Evolutionary conservation across 1,140 invertebrate species (phyloP).

Genomic region (Drosophila micromelanica): DNA sequence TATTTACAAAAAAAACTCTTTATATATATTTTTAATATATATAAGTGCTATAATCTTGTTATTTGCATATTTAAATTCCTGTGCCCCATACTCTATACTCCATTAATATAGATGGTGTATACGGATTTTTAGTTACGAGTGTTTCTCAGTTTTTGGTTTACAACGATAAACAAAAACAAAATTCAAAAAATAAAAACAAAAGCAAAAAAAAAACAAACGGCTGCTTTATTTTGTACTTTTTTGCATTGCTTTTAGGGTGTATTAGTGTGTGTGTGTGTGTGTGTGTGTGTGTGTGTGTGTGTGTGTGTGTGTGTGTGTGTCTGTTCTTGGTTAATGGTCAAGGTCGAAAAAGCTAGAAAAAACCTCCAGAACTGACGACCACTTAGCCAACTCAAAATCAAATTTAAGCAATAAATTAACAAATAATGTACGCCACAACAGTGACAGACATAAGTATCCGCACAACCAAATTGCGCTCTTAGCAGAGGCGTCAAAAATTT

Average conservation of each 20-base stretch:
- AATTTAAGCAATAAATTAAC: conserved; percentile 69
- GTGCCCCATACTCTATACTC: no score
- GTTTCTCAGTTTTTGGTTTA: no score
- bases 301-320: conserved; percentile 5
- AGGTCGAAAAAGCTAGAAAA: conserved; percentile 26
- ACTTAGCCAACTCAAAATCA: conserved; percentile 53
- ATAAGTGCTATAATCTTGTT: not conserved
- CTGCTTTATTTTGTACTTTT: conserved; percentile 64
- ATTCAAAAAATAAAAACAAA: not conserved
- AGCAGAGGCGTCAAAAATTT: conserved; percentile 56
- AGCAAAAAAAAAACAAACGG: conserved; percentile 4
- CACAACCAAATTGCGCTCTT: conserved; percentile 23
- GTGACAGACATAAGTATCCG: conserved; percentile 53
- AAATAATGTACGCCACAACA: conserved; percentile 52
- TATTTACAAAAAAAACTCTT: conserved; percentile 2
- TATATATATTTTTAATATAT: not conserved
- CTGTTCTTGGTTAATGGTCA: conserved; percentile 24
- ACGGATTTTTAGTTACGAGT: no score
- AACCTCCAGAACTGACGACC: conserved; percentile 7
- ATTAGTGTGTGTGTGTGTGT: conserved; percentile 3
- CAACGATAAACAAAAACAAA: no score
- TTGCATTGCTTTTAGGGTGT: conserved; percentile 40
- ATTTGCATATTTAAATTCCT: no score
- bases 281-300: conserved; percentile 10
- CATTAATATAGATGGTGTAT: not conserved